Percentiles rank a stretch among this genome's conserved stretches.
These are phyloP conservation scores for Danio choprae DNA, from an alignment of 2,797 vertebrate genomes.

Conservation along the genomic window DNA sequence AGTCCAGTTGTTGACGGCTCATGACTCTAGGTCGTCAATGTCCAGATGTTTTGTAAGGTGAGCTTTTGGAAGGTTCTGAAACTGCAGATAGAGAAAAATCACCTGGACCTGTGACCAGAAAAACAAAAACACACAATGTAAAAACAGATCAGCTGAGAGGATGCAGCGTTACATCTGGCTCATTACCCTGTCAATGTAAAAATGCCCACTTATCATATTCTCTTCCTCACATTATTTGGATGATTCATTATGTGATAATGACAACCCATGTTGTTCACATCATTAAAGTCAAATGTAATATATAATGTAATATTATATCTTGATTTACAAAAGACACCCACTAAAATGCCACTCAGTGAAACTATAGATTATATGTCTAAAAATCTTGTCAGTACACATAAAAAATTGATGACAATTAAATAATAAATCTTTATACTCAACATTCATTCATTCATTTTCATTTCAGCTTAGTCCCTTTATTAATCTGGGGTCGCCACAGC, in stretches of 20 bases:
- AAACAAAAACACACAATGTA: constrained; percentile 8
- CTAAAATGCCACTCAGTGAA: no score
- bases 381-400: no score
- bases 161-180: not conserved
- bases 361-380: no score
- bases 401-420: no score
- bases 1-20: not conserved
- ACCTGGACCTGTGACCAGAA: constrained; percentile 74
- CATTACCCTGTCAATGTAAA: not conserved
- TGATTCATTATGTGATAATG: not conserved
- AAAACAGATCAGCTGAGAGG: not conserved
- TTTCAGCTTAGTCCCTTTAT: no score
- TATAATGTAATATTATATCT: no score
- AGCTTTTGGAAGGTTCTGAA: constrained; percentile 72
- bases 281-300: no score
- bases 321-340: no score
- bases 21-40: constrained; percentile 67
- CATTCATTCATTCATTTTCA: no score
- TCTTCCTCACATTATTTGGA: not conserved
- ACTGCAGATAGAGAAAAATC: constrained; percentile 77
- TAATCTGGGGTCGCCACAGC: no score
- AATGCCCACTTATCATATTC: not conserved
- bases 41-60: constrained; percentile 68
- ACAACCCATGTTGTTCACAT: not conserved
- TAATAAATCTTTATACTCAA: no score